These are phyloP conservation scores for Beaufortia kweichowensis DNA, from an alignment of 2,113 vertebrate genomes.

Conservation along the genomic window DNA sequence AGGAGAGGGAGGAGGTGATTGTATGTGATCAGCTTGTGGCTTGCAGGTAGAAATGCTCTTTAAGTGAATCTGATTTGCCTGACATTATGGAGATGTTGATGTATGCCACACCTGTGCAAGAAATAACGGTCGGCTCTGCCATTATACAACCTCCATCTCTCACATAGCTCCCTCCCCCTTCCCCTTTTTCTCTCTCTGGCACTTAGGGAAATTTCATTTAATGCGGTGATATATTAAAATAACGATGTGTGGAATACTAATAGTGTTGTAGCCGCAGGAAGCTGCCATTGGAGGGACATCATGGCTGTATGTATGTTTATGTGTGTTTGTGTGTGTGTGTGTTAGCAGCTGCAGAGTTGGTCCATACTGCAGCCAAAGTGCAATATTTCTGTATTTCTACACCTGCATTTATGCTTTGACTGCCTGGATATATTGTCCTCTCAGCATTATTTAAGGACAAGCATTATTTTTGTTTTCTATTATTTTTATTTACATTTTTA, in stretches of 20 bases:
- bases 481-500: not conserved
- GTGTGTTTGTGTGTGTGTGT: not conserved
- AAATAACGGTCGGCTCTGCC: not conserved
- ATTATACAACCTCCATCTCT: conserved; percentile 13
- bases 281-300: conserved; percentile 13
- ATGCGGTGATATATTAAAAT: conserved; percentile 51
- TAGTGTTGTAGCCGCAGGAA: conserved; percentile 25
- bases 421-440: not conserved
- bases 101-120: conserved; percentile 30
- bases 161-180: not conserved
- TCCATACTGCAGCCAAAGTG: not conserved
- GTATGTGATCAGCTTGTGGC: conserved; percentile 17
- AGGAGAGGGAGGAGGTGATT: conserved; percentile 7
- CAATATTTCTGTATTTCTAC: not conserved
- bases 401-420: not conserved
- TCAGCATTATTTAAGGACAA: not conserved
- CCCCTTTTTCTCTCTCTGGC: conserved; percentile 17
- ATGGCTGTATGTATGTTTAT: conserved; percentile 1
- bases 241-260: conserved; percentile 45
- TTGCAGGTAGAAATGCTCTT: conserved; percentile 34
- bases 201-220: conserved; percentile 54
- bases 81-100: conserved; percentile 29
- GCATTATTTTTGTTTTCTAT: not conserved
- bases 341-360: conserved; percentile 7
- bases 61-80: conserved; percentile 43